phyloP scores from a whole-genome alignment of 1,140 invertebrate species.

The Geopemphigus sp. region DNA sequence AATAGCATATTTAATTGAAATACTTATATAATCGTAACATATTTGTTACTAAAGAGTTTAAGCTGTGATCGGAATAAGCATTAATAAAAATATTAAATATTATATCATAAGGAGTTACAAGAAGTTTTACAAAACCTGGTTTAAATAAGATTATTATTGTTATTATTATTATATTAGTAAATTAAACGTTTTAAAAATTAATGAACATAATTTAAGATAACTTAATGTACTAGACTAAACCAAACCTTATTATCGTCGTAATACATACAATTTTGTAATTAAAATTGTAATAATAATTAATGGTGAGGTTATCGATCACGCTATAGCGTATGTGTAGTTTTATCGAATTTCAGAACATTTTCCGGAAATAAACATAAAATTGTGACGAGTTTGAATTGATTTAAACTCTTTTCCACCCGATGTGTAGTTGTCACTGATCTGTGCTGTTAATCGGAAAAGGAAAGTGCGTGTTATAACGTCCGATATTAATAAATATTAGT shows the following conservation, averaged over 20 bases:
- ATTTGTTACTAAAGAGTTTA: not conserved
- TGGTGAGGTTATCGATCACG: not conserved
- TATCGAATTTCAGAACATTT: not conserved
- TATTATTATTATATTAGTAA: too few species aligned
- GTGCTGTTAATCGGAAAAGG: not conserved
- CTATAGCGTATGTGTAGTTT: not conserved
- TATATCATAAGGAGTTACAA: too few species aligned
- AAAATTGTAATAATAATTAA: not conserved
- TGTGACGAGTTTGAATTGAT: not conserved
- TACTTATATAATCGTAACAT: not conserved
- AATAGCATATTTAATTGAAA: not conserved
- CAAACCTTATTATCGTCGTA: not conserved
- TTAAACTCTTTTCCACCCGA: too few species aligned
- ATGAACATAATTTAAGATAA: not conserved
- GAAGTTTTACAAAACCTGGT: not conserved
- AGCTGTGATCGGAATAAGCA: too few species aligned
- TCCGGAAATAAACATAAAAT: not conserved
- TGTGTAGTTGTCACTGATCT: not conserved
- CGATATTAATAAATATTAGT: not conserved
- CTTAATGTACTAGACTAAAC: not conserved
- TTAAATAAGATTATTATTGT: not conserved
- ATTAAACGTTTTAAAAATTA: not conserved
- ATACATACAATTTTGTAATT: too few species aligned
- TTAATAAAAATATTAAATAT: too few species aligned
- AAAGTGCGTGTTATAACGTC: not conserved